A percentile compares a stretch with the other conserved stretches of the same genome.
Conservation (phyloP, 2,113 vertebrate species). For the Syngnathus scovelli region DNA sequence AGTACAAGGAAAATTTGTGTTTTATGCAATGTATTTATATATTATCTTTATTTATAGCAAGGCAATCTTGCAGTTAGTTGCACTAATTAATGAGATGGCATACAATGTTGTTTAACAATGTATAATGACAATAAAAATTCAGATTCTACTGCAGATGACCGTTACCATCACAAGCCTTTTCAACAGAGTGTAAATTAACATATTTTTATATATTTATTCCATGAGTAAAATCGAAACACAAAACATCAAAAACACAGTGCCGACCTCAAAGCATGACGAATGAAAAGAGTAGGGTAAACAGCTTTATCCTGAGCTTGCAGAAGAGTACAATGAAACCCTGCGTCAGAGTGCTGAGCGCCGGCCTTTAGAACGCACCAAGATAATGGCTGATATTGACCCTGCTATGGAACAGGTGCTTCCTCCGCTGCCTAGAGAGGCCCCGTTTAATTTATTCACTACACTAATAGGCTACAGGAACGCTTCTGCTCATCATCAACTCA, state of each 20-base stretch:
- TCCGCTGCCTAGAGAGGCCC: slow-evolving; percentile 38
- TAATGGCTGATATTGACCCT: slow-evolving; percentile 44
- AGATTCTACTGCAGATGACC: neutral
- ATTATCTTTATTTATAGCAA: neutral
- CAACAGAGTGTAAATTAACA: slow-evolving; percentile 12
- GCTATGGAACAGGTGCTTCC: slow-evolving; percentile 70
- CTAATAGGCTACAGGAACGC: slow-evolving; percentile 19
- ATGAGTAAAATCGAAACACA: slow-evolving; percentile 39
- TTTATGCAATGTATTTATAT: no score
- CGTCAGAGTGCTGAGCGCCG: slow-evolving; percentile 45
- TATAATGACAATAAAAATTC: neutral
- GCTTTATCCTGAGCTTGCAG: slow-evolving; percentile 58
- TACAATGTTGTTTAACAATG: neutral
- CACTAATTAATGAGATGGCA: neutral
- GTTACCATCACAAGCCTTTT: neutral
- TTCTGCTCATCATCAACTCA: slow-evolving; percentile 12
- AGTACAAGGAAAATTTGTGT: no score
- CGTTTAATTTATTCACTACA: slow-evolving; percentile 10
- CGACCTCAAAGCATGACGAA: slow-evolving; percentile 45
- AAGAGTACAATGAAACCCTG: slow-evolving; percentile 61
- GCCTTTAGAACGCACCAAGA: slow-evolving; percentile 46
- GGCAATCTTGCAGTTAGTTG: neutral
- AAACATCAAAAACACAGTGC: slow-evolving; percentile 46
- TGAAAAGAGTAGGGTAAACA: slow-evolving; percentile 62
- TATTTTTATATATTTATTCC: slow-evolving; percentile 7